A percentile compares a stretch with the other conserved stretches of the same genome.
These are phyloP conservation scores for Pangasius macronema DNA, from an alignment of 2,797 vertebrate species.

Conservation along the genomic window DNA sequence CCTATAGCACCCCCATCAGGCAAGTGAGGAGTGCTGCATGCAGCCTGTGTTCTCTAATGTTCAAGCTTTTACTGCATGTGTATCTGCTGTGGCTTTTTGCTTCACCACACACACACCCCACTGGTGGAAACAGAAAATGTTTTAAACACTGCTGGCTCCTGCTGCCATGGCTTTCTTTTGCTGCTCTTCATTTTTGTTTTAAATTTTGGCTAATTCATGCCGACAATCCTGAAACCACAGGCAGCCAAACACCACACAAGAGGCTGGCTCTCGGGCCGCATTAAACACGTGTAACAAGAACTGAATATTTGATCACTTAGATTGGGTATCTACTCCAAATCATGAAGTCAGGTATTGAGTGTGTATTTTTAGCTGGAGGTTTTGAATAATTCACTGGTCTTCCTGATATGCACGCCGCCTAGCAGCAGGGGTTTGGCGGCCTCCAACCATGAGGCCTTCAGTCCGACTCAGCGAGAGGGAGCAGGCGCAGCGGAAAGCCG, in stretches of 20 bases:
- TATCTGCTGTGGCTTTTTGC: conserved; percentile 47
- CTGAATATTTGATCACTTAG: conserved; percentile 55
- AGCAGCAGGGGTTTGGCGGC: conserved; percentile 39
- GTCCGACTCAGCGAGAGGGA: conserved; percentile 42
- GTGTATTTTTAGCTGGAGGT: conserved; percentile 62
- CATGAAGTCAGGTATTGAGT: conserved; percentile 53
- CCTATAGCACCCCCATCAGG: conserved; percentile 66
- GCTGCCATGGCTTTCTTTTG: conserved; percentile 70
- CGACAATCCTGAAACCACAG: not conserved
- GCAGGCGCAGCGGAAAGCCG: conserved; percentile 68
- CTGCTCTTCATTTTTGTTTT: conserved; percentile 13
- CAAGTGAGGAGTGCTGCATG: conserved; percentile 70
- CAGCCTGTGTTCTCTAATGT: conserved; percentile 65
- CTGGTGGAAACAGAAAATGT: conserved; percentile 77
- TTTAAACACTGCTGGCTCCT: conserved; percentile 66
- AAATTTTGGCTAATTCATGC: not conserved
- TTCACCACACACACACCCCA: conserved; percentile 66
- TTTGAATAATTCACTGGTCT: conserved; percentile 55
- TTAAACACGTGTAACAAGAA: conserved; percentile 20
- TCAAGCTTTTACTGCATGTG: conserved; percentile 67
- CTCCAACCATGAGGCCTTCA: conserved; percentile 39
- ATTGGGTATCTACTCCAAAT: conserved; percentile 43
- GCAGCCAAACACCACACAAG: not conserved
- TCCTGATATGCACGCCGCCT: conserved; percentile 43
- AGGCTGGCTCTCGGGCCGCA: not conserved